Percentiles rank a stretch among this genome's conserved stretches.
Evolutionary conservation across 2,888 invertebrate species (phyloP).

Genomic region (Melanophora roralis): DNA sequence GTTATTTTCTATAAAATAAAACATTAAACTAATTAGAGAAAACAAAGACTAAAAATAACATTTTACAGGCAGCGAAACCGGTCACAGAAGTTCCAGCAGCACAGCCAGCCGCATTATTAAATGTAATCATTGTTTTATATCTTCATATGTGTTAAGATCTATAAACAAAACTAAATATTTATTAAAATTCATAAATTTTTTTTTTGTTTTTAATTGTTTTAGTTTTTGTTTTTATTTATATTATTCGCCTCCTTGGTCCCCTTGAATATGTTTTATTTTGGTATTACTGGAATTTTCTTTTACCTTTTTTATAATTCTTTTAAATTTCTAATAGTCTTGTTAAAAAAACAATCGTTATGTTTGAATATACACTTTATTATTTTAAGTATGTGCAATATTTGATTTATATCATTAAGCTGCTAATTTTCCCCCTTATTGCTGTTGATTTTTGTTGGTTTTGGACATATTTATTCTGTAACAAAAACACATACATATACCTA

Average conservation of each 20-base stretch:
- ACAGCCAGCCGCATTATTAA: conserved; percentile 77
- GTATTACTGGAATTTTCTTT: neutral
- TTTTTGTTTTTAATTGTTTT: conserved; percentile 20
- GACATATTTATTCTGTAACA: neutral
- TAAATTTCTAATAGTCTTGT: conserved; percentile 25
- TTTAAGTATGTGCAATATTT: neutral
- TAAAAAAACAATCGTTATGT: conserved; percentile 17
- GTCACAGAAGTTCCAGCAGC: conserved; percentile 82
- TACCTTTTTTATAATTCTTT: conserved; percentile 3
- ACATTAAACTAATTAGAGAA: conserved; percentile 38
- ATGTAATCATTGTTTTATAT: conserved; percentile 74
- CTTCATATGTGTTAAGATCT: conserved; percentile 32
- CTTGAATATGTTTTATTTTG: conserved; percentile 50
- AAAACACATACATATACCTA: too few species aligned
- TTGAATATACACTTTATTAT: conserved; percentile 16
- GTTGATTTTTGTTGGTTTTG: conserved; percentile 2
- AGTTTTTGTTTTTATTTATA: conserved; percentile 28
- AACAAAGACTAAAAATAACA: conserved; percentile 62
- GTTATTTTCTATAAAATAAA: neutral
- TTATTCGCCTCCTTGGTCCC: conserved; percentile 54
- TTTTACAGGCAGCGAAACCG: conserved; percentile 85
- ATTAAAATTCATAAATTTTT: conserved; percentile 29
- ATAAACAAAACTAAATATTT: conserved; percentile 18
- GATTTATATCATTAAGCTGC: neutral
- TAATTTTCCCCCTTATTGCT: conserved; percentile 3